These are phyloP conservation scores for Bombus haemorrhoidalis DNA, from an alignment of 1,140 invertebrate species.

Conservation along the genomic window DNA sequence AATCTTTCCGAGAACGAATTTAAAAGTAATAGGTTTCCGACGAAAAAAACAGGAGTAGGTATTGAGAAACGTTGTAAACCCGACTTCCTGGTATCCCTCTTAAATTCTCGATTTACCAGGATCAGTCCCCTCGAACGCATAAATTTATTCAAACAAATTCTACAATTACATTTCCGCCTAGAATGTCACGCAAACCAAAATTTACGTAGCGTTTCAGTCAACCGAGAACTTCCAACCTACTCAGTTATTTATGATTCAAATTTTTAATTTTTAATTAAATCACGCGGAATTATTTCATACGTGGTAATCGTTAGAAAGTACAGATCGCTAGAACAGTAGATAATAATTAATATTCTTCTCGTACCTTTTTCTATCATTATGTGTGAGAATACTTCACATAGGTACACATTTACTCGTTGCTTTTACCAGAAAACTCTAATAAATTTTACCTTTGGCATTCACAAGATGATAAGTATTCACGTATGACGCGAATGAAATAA, in stretches of 20 bases:
- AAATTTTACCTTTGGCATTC: too few species aligned
- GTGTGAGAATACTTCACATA: too few species aligned
- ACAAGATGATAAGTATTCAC: too few species aligned
- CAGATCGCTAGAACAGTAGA: too few species aligned
- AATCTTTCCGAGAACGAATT: constrained; percentile 31
- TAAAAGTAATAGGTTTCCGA: constrained; percentile 36
- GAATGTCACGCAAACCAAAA: constrained; percentile 55
- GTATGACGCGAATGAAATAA: too few species aligned
- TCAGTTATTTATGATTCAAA: not conserved
- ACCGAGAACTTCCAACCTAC: not conserved
- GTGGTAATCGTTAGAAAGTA: too few species aligned
- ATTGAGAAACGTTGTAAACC: constrained; percentile 67
- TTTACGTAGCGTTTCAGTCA: constrained; percentile 56
- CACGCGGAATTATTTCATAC: too few species aligned
- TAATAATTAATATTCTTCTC: too few species aligned
- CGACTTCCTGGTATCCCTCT: constrained; percentile 61
- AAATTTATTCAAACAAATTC: constrained; percentile 81
- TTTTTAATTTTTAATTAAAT: not conserved
- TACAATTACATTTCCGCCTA: constrained; percentile 78
- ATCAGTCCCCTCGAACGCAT: constrained; percentile 60
- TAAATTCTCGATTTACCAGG: constrained; percentile 72
- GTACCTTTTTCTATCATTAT: too few species aligned
- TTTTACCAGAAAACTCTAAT: too few species aligned
- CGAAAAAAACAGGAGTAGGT: constrained; percentile 21
- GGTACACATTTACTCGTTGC: too few species aligned